Percentiles rank a stretch among this genome's conserved stretches.
phyloP scores from a whole-genome alignment of 1,140 invertebrate species.

The Nasonia giraulti region DNA sequence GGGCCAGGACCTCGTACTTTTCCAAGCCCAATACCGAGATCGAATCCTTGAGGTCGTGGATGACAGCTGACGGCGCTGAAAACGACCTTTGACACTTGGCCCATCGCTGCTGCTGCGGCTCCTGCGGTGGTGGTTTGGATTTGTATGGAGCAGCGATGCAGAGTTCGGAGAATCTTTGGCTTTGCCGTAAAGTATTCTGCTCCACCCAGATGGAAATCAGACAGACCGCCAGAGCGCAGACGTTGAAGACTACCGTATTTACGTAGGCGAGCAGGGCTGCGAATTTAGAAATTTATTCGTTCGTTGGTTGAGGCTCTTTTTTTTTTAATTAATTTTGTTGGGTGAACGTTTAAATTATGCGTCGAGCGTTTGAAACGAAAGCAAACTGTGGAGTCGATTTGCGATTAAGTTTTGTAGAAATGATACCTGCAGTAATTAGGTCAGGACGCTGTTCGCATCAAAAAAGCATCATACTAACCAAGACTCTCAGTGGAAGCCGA shows the following conservation, averaged over 20 bases:
- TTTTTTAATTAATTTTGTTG: neutral
- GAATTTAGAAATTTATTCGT: conserved; percentile 3
- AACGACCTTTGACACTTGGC: conserved; percentile 6
- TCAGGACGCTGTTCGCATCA: too few relatives aligned
- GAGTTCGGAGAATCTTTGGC: neutral
- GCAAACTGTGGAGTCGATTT: too few relatives aligned
- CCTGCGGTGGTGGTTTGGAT: neutral
- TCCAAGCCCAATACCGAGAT: conserved; percentile 56
- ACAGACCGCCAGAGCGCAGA: conserved; percentile 52
- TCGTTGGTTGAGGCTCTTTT: too few relatives aligned
- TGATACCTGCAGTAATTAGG: neutral
- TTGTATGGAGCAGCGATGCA: neutral
- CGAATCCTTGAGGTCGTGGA: conserved; percentile 25
- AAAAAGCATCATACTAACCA: conserved; percentile 51
- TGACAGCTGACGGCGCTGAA: neutral
- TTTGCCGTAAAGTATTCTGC: conserved; percentile 30
- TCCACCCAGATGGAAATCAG: conserved; percentile 55
- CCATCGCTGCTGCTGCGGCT: neutral
- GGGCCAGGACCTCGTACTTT: conserved; percentile 59
- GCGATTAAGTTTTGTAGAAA: too few relatives aligned
- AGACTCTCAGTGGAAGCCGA: conserved; percentile 50
- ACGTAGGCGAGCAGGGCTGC: conserved; percentile 53
- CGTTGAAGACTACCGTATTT: conserved; percentile 54
- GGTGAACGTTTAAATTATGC: too few relatives aligned
- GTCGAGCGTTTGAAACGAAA: too few relatives aligned